Evolutionary conservation across 2,113 vertebrate species (phyloP), one percentile per base, ranked within the genome.

Genomic region (Promerops cafer): DNA sequence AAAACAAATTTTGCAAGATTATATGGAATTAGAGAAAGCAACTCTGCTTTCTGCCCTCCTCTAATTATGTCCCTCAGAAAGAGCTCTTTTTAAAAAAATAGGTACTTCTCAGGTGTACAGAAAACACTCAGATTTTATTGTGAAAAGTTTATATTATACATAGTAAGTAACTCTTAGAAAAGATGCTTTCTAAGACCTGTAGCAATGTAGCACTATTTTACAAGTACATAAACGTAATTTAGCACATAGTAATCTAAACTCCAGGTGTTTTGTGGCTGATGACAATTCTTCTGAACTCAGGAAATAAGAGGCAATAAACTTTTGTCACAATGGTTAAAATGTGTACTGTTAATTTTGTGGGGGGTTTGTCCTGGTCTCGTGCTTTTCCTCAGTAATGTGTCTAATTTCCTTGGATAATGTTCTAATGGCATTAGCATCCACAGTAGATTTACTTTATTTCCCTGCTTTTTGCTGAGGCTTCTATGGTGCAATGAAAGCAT

Each of bases 181-280:
- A 90, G 69, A 91, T 40, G 47, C 16, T 86, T 95, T 94, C 93
- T 60, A 84, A 82, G 66, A 75, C 89, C 37, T 6, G 1, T 76
- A 74, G 37, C 40, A 68, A 27, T 53, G 77, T 52, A 56, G 30
- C 22, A 56, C 76, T 78, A 28, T 35, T 96, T 96, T 97, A 87
- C 40, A 94, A 86, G 79, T 85, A 39, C 33, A 91, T 91, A 97
- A 97, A 95, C 83, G 77, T 24, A 94, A 92, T 95, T 96, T 96
- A 96, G 74, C 92, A 91, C 82, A 56, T 5, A 76, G 49, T 63
- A 74, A 80, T 94, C 79, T 92, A 86, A 96, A 78, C 49, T 56
- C 78, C 87, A 95, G 89, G 87, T 96, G 92, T 97, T 97, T 94
- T 90, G 72, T 96, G 70, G 75, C 68, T 92, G 39, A 83, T 94